Conservation (phyloP, 2,888 invertebrate species). For the Netelia virgata region DNA sequence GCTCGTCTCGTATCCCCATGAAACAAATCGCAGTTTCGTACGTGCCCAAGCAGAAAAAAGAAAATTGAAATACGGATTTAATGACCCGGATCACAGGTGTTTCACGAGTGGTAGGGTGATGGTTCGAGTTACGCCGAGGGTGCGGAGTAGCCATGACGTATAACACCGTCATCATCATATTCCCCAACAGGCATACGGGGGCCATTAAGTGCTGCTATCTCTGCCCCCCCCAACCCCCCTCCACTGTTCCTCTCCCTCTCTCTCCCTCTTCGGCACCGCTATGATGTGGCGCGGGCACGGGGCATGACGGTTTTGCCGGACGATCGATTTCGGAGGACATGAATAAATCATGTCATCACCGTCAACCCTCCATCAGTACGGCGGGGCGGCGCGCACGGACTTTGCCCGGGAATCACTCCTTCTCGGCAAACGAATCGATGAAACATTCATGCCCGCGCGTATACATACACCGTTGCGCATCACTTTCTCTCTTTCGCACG, state of each 20-base stretch:
- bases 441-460: constrained; percentile 70
- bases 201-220: constrained; percentile 67
- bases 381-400: constrained; percentile 61
- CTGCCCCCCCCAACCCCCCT: background rate
- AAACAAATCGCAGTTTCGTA: constrained; percentile 6
- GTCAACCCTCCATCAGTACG: constrained; percentile 71
- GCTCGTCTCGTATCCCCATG: background rate
- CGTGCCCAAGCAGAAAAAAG: constrained; percentile 6
- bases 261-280: constrained; percentile 20
- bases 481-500: constrained; percentile 29
- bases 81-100: constrained; percentile 49
- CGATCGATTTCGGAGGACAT: constrained; percentile 71
- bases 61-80: constrained; percentile 46
- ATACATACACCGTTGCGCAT: constrained; percentile 61
- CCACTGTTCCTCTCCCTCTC: background rate
- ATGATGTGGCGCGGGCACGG: constrained; percentile 57
- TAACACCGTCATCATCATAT: constrained; percentile 66
- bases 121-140: constrained; percentile 39
- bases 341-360: constrained; percentile 74
- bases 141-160: constrained; percentile 61
- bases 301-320: constrained; percentile 63
- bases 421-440: constrained; percentile 72
- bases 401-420: constrained; percentile 72
- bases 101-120: constrained; percentile 5
- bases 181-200: constrained; percentile 58